phyloP scores from a whole-genome alignment of 2,888 invertebrate species.

The Polietes domitor region DNA sequence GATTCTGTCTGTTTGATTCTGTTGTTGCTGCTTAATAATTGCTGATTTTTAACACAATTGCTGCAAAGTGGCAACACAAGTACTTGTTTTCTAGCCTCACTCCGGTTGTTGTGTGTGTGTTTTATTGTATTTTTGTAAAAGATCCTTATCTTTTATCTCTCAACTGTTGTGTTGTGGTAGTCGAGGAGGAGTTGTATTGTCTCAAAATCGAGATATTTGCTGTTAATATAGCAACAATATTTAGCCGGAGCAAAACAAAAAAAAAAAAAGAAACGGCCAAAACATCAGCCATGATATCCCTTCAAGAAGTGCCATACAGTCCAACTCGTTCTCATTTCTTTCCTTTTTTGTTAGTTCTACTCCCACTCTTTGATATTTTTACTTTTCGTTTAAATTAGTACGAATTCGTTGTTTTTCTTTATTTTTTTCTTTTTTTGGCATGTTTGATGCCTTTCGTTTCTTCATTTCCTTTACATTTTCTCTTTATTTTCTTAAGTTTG shows the following conservation, averaged over 20 bases:
- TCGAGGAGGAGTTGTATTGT: neutral
- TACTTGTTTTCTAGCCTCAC: constrained; percentile 1
- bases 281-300: neutral
- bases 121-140: neutral
- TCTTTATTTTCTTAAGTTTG: constrained; percentile 23
- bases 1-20: neutral
- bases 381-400: constrained; percentile 8
- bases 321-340: neutral
- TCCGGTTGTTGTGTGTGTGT: neutral
- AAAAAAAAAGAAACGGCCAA: neutral
- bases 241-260: neutral
- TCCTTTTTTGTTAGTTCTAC: neutral
- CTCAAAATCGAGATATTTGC: neutral
- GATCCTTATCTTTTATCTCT: constrained; percentile 17
- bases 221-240: constrained; percentile 8
- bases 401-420: constrained; percentile 18
- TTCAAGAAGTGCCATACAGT: neutral
- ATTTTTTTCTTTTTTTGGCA: too few relatives aligned
- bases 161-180: too few relatives aligned
- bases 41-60: constrained; percentile 60
- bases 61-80: neutral
- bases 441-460: neutral
- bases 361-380: neutral
- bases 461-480: constrained; percentile 25
- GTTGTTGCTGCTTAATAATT: constrained; percentile 47